Base-by-base conservation (phyloP, 2,113 vertebrate species). In the Zeus faber region DNA sequence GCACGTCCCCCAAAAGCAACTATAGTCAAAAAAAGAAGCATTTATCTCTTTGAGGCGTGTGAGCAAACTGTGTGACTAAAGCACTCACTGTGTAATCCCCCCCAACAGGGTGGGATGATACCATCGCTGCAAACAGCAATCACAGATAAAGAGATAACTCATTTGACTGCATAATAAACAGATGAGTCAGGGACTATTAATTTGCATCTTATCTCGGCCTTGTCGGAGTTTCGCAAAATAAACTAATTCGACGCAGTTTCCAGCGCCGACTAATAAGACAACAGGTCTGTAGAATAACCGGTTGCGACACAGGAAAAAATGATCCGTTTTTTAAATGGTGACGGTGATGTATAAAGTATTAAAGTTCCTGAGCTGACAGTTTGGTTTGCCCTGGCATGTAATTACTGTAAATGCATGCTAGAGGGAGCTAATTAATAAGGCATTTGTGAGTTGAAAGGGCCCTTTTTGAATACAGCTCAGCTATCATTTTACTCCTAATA, bases 131-230 rank as follows among this genome's bases (percentile, higher is more conserved):
- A 81, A 83, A 86, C 80, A 80, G 61, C 76, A 82, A 82, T 82
- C 82, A 8, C n/a, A n/a, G n/a, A n/a, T n/a, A n/a, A n/a, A 81
- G 83, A 72, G 73, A 72, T 77, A 87, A 83, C 81, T 84, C 87
- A 87, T 85, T 70, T 78, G 68, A 82, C 77, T 85, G 85, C 79
- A 87, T 89, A 86, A 87, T 89, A 88, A 88, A 88, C 82, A 85
- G 74, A 84, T 89, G 88, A 90, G 83, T 88, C 86, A 88, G 67
- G 61, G 54, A 67, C 58, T 72, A 44, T 67, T 84, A 75, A 86
- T 87, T 84, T 85, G 76, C 74, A 85, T 79, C 71, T 76, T 75
- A 80, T 79, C 72, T 74, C 53, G 67, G 61, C 58, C 70, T 72
- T 59, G 53, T n/a, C n/a, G n/a, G n/a, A n/a, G n/a, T n/a, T n/a